phyloP scores from a whole-genome alignment of 2,888 invertebrate genomes.

The Ophion slaviceki region DNA sequence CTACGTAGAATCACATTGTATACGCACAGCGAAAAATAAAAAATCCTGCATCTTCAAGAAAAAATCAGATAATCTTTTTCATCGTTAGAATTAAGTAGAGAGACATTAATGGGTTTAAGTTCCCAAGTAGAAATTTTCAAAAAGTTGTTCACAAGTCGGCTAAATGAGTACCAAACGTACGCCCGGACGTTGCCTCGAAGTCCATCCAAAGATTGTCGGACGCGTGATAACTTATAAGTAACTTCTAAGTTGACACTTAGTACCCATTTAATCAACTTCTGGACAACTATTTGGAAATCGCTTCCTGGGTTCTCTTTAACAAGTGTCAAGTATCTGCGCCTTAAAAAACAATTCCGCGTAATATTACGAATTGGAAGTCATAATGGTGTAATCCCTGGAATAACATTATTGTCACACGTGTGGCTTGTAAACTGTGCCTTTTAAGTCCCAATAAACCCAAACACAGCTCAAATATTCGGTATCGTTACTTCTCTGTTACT shows the following conservation, averaged over 20 bases:
- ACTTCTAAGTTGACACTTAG: no score
- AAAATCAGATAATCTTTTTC: not conserved
- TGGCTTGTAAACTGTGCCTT: not conserved
- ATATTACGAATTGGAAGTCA: not conserved
- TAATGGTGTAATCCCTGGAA: not conserved
- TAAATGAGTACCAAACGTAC: no score
- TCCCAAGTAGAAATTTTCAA: no score
- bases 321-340: not conserved
- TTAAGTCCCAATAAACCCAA: not conserved
- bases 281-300: no score
- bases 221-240: no score
- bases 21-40: slow-evolving; percentile 26
- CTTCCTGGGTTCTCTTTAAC: not conserved
- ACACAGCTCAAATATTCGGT: not conserved
- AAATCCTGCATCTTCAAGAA: not conserved
- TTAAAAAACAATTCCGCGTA: not conserved
- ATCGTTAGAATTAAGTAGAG: not conserved
- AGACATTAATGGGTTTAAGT: not conserved
- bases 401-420: not conserved
- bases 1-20: slow-evolving; percentile 18
- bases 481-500: not conserved
- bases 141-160: no score
- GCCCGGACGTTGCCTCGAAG: no score
- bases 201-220: no score
- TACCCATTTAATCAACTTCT: no score